Evolutionary conservation across 2,888 invertebrate genomes (phyloP).

Genomic region (Timema cristinae): DNA sequence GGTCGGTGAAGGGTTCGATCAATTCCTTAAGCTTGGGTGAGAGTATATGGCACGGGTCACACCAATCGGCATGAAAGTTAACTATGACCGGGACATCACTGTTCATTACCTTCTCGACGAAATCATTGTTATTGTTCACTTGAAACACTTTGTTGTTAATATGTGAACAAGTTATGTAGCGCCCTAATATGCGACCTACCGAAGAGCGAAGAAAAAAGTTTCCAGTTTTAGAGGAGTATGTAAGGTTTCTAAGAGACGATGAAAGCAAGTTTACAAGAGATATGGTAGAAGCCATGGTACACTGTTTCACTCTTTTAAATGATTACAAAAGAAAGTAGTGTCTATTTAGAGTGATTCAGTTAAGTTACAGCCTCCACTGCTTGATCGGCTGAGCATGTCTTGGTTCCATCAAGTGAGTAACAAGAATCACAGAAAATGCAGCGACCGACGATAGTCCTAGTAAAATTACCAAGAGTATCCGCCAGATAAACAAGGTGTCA

Average conservation of each 20-base stretch:
- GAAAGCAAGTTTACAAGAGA: too few species aligned
- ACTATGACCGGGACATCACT: slow-evolving; percentile 82
- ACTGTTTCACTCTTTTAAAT: background rate
- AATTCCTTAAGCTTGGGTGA: slow-evolving; percentile 78
- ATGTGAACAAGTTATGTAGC: slow-evolving; percentile 1
- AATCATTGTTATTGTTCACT: slow-evolving; percentile 62
- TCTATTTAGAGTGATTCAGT: background rate
- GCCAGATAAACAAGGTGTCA: slow-evolving; percentile 52
- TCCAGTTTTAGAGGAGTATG: too few species aligned
- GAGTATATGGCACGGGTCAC: slow-evolving; percentile 82
- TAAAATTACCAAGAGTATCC: slow-evolving; percentile 46
- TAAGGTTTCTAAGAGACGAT: too few species aligned
- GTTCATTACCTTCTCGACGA: slow-evolving; percentile 76
- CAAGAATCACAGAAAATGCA: slow-evolving; percentile 48
- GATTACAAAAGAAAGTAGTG: background rate
- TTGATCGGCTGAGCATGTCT: slow-evolving; percentile 47
- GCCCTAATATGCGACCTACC: too few species aligned
- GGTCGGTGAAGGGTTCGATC: slow-evolving; percentile 63
- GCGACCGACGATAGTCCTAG: slow-evolving; percentile 47
- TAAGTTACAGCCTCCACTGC: slow-evolving; percentile 38
- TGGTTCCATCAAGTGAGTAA: slow-evolving; percentile 49
- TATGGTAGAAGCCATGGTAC: too few species aligned
- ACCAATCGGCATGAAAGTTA: slow-evolving; percentile 89
- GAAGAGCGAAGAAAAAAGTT: too few species aligned
- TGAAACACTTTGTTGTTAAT: slow-evolving; percentile 22